phyloP scores from a whole-genome alignment of 2,888 invertebrate species.

The Mechanitis messenoides region DNA sequence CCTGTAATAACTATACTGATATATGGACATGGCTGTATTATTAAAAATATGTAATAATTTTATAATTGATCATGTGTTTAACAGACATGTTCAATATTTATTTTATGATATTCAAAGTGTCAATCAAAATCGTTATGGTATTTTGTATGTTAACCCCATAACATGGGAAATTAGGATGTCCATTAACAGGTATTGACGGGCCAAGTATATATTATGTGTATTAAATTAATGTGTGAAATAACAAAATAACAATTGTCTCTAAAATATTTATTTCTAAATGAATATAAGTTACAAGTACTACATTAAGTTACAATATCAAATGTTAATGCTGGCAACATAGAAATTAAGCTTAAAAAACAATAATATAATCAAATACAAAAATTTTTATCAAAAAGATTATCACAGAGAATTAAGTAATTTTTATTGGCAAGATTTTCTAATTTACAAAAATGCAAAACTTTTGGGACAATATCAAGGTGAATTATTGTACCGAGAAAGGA shows the following conservation, averaged over 20 bases:
- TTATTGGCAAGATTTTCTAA: constrained; percentile 19
- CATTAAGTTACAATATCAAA: constrained; percentile 32
- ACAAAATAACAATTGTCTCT: constrained; percentile 51
- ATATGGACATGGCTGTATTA: not conserved
- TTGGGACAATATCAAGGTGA: constrained; percentile 42
- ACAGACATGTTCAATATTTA: constrained; percentile 3
- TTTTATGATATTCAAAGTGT: constrained; percentile 63
- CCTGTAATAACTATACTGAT: not conserved
- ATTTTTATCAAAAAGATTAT: constrained; percentile 39
- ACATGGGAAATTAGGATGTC: constrained; percentile 49
- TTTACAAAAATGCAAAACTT: not conserved
- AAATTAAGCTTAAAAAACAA: constrained; percentile 49
- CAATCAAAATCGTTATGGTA: constrained; percentile 63
- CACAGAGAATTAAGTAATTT: constrained; percentile 54
- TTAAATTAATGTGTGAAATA: constrained; percentile 45
- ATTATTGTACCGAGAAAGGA: constrained; percentile 42
- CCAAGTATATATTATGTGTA: constrained; percentile 41
- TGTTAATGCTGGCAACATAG: constrained; percentile 47
- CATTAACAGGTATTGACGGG: constrained; percentile 39
- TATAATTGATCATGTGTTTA: constrained; percentile 24
- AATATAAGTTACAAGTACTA: constrained; percentile 44
- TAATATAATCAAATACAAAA: constrained; percentile 39
- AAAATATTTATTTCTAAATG: constrained; percentile 47
- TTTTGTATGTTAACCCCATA: constrained; percentile 57
- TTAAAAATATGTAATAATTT: constrained; percentile 7